phyloP scores from a whole-genome alignment of 2,888 invertebrate species.

The Ptychoptera albimana region DNA sequence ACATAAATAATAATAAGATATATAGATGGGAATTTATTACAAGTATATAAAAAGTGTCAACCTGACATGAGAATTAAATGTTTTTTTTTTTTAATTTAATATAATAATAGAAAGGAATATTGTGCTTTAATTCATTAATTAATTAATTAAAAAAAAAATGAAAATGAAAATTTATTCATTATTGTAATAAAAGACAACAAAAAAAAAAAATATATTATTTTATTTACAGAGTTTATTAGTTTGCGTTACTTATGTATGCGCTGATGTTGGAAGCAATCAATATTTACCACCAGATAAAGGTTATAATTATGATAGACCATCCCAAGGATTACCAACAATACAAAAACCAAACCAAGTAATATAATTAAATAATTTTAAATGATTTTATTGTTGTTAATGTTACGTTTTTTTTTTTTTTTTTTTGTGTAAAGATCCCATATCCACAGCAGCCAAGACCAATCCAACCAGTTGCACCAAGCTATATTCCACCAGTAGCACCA shows the following conservation, averaged over 20 bases:
- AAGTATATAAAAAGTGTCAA: no score
- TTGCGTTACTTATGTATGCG: slow-evolving; percentile 17
- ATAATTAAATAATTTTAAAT: not conserved
- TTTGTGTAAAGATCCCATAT: slow-evolving; percentile 4
- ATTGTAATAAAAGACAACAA: no score
- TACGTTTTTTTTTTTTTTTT: no score
- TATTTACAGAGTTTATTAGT: slow-evolving; percentile 23
- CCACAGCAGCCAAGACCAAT: not conserved
- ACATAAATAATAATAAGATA: no score
- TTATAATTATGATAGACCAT: slow-evolving; percentile 57
- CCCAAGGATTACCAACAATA: slow-evolving; percentile 18
- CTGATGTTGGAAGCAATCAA: slow-evolving; percentile 41
- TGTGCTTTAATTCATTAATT: no score
- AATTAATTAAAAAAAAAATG: not conserved
- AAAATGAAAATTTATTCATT: not conserved
- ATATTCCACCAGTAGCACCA: slow-evolving; percentile 4
- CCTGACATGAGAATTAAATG: no score
- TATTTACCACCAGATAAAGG: slow-evolving; percentile 62
- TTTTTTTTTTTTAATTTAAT: no score
- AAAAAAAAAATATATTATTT: not conserved
- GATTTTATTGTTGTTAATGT: not conserved
- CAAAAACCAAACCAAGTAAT: slow-evolving; percentile 8
- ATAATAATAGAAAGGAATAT: no score
- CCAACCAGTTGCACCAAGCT: not conserved
- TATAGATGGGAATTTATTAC: no score